Base-by-base conservation (phyloP, 2,888 invertebrate genomes). In the Helobdella robusta region DNA sequence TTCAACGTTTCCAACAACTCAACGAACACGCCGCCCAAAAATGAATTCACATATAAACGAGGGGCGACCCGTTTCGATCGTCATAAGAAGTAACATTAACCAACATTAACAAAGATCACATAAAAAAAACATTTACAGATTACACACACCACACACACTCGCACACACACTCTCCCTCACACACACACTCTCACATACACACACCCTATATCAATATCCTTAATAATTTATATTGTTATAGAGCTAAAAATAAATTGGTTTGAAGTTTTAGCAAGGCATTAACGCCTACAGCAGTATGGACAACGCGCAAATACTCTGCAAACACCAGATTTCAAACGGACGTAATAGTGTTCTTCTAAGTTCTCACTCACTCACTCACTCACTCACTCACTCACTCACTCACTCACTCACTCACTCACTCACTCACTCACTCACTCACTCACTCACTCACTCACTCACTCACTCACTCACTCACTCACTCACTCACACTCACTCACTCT, bases 101-200 rank as follows among this genome's bases (percentile, higher is more conserved):
- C n/a, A n/a, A n/a, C n/a, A n/a, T n/a, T n/a, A n/a, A n/a, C n/a
- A n/a, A n/a, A n/a, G n/a, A n/a, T n/a, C n/a, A n/a, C n/a, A n/a
- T n/a, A n/a, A n/a, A n/a, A 32, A 34, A 6, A n/a, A 59, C 36
- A 59, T n/a, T 18, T 18, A 59, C 35, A 44, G 20, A 35, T 20
- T n/a, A 59, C 54, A 52, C 54, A 52, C 54, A 52, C 11, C 54
- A 52, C 54, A 52, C 54, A 52, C 54, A 52, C 54, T 18, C 54
- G 20, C 54, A 20, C 23, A 52, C n/a, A 52, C 54, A 52, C 54
- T 18, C 54, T 18, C 54, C 11, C 54, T 18, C 54, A 52, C 54
- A 20, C 23, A 52, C n/a, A 52, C 54, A 52, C 18, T 11, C n/a
- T 11, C 23, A 52, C 18, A 52, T 20, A 52, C 54, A 15, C 23